These are phyloP conservation scores for Diabrotica undecimpunctata DNA, from an alignment of 1,140 invertebrate species.

Conservation along the genomic window DNA sequence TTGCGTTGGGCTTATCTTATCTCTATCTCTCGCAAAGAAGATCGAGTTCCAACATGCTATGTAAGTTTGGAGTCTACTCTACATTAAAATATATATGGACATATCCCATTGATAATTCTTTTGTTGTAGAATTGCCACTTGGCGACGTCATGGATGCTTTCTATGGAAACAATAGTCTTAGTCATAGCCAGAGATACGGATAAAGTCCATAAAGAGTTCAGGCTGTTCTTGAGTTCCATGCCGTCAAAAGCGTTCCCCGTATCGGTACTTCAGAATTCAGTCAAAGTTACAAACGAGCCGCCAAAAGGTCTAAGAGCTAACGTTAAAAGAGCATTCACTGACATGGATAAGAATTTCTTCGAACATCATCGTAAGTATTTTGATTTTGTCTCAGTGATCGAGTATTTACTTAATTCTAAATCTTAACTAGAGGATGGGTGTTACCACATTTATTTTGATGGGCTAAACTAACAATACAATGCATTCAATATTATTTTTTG, in stretches of 20 bases:
- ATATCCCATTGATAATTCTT: not conserved
- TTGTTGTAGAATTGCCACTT: slow-evolving; percentile 82
- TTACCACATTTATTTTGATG: too few relatives aligned
- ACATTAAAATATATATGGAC: too few relatives aligned
- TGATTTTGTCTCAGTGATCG: not conserved
- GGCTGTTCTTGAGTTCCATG: slow-evolving; percentile 86
- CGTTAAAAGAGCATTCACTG: slow-evolving; percentile 73
- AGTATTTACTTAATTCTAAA: too few relatives aligned
- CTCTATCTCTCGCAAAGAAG: too few relatives aligned
- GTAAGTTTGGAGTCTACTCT: too few relatives aligned
- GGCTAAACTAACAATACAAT: too few relatives aligned
- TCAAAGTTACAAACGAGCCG: slow-evolving; percentile 91
- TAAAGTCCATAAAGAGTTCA: slow-evolving; percentile 66
- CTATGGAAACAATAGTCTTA: slow-evolving; percentile 66
- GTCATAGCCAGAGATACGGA: slow-evolving; percentile 62
- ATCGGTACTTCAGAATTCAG: slow-evolving; percentile 83
- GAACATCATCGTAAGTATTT: slow-evolving; percentile 67
- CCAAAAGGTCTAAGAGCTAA: slow-evolving; percentile 83
- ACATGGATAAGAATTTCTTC: slow-evolving; percentile 76
- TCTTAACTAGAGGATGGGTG: too few relatives aligned
- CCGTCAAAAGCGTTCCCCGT: slow-evolving; percentile 82
- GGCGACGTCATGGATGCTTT: slow-evolving; percentile 86
- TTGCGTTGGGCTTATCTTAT: too few relatives aligned
- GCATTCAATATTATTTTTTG: too few relatives aligned
- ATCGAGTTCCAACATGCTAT: not conserved